Base-by-base conservation (phyloP, 1,140 invertebrate species). In the Papilio dardanus region DNA sequence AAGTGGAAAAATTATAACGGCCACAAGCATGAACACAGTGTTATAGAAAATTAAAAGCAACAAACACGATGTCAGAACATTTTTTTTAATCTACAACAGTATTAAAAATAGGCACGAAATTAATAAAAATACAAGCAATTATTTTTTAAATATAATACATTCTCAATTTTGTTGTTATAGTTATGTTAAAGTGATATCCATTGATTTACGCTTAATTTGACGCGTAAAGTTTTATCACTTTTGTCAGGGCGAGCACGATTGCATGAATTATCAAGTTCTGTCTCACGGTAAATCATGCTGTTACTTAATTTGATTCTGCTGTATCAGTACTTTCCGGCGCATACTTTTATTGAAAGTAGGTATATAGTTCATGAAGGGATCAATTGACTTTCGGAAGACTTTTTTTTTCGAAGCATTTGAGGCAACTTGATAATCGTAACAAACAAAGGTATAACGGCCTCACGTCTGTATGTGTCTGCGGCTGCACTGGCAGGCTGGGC, bases 381-480 rank as follows among this genome's bases (percentile, higher is more conserved):
- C 35, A 37, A 37, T 37, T 37, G 5, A 37, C 40, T 42, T 1
- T 7, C 4, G 0, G 10, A 24, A 10, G 2, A 24, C 42, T 6
- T 46, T 4, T 5, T 6, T 19, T 46, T 46, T 6, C 42, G n/a
- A 42, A 3, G 14, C n/a, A 46, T 16, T 3, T 54, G 50, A 54
- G 50, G 21, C 7, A 54, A 54, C 50, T 54, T 21, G 31, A 35
- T 30, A 12, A 19, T 8, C 33, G 10, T 24, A 69, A 69, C 67
- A 69, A 69, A 40, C 19, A 68, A 68, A 21, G 2, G 19, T 66
- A 40, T 67, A 40, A 79, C 77, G 84, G 86, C 85, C 92, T 91
- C 85, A 92, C 91, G 79, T 93, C 91, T 89, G 89, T 88, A 74
- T 88, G 86, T 71, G 82, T 75, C 82, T 88, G 87, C 79, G 81